Evolutionary conservation across 2,113 vertebrate genomes (phyloP), one percentile per base, ranked within the genome.

Genomic region (Laticauda laticaudata): DNA sequence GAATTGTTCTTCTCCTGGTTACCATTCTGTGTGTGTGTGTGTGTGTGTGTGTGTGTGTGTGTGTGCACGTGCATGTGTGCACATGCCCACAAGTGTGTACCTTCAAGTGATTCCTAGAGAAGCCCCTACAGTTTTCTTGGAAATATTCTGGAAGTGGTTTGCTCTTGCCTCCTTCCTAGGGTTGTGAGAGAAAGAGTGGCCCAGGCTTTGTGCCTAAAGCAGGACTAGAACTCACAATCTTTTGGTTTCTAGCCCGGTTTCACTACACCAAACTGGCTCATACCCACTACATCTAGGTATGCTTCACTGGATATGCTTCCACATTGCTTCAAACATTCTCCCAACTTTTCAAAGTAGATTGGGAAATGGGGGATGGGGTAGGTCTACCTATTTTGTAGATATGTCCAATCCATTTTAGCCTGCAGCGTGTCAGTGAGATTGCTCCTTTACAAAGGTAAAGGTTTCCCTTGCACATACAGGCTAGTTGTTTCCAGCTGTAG

Each of bases 1-100:
- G 34, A 39, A 39, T 39, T 39, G 34, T 39, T 39, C 34, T 39
- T 39, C 1, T 39, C 34, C 34, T 39, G 34, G 34, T 39, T 39
- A 39, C 34, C 34, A 39, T n/a, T n/a, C n/a, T n/a, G 34, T 21
- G 53, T 54, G 3, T 55, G 3, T 55, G 14, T 55, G 48, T n/a
- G 34, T 21, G 53, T 54, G 3, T 55, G 3, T 55, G 14, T 55
- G 48, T n/a, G n/a, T n/a, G 34, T 21, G 53, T 54, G 3, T 55
- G 3, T 55, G 14, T 55, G 48, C 1, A 10, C 2, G 2, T 57
- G 56, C 23, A 0, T 2, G 56, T 26, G 57, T 59, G 1, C 0
- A 2, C 8, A 10, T 1, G 57, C 57, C 9, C 24, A 24, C 57
- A 59, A 59, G 24, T 24, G 57, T 59, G 2, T 0, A 26, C 23